These are phyloP conservation scores for Laodelphax striatellus DNA, from an alignment of 1,140 invertebrate genomes.

Conservation along the genomic window DNA sequence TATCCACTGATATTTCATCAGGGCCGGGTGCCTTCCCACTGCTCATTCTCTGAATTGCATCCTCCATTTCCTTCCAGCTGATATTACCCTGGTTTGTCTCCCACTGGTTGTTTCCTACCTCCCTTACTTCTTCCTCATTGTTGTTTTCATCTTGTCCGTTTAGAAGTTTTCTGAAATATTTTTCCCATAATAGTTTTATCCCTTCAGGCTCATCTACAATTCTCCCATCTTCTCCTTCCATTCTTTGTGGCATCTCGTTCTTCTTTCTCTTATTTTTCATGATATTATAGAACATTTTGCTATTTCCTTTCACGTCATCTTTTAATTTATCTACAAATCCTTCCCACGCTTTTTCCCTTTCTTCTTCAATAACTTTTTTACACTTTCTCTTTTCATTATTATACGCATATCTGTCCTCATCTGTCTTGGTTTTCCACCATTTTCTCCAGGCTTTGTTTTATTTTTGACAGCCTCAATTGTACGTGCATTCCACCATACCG, in stretches of 20 bases:
- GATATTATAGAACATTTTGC: too few species aligned
- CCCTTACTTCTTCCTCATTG: not conserved
- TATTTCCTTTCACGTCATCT: too few species aligned
- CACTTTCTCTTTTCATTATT: too few species aligned
- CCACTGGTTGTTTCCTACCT: not conserved
- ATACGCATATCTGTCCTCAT: too few species aligned
- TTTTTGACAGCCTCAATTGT: not conserved
- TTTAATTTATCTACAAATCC: too few species aligned
- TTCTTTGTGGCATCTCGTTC: too few species aligned
- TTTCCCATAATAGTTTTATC: not conserved
- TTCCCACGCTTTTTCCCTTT: too few species aligned
- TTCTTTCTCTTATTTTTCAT: too few species aligned
- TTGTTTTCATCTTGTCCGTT: not conserved
- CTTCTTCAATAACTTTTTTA: too few species aligned
- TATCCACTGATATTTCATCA: not conserved
- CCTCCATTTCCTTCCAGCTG: not conserved
- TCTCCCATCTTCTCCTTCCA: too few species aligned
- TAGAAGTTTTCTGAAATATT: constrained; percentile 1
- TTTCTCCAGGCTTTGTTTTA: not conserved
- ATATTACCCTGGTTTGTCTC: not conserved
- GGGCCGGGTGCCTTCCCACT: not conserved
- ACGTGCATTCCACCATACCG: not conserved
- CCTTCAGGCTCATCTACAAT: too few species aligned
- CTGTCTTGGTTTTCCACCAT: not conserved
- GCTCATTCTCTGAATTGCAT: not conserved